Evolutionary conservation across 2,888 invertebrate genomes (phyloP).

Genomic region (Orthosia incerta): DNA sequence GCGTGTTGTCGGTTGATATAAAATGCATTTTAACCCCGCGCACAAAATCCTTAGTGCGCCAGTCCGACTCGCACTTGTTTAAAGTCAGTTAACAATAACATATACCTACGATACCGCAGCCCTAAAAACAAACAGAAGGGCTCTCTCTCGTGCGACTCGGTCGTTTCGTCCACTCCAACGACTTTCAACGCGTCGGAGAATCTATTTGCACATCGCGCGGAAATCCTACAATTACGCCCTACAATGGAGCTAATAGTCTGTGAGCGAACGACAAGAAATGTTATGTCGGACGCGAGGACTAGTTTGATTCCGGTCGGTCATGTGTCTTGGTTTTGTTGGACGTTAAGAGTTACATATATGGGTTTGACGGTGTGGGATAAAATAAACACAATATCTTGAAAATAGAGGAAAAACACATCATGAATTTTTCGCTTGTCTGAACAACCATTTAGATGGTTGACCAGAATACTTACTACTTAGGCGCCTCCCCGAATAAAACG

Average conservation of each 20-base stretch:
- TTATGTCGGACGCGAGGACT: slow-evolving; percentile 23
- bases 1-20: too few species aligned
- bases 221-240: slow-evolving; percentile 79
- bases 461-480: too few species aligned
- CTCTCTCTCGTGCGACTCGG: slow-evolving; percentile 45
- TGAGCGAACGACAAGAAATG: slow-evolving; percentile 30
- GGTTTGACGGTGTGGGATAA: not conserved
- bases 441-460: too few species aligned
- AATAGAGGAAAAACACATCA: not conserved
- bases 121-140: slow-evolving; percentile 40
- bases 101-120: not conserved
- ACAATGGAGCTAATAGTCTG: slow-evolving; percentile 62
- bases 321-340: slow-evolving; percentile 5
- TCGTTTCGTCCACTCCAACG: slow-evolving; percentile 42
- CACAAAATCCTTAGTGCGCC: too few species aligned
- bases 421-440: not conserved
- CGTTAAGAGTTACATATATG: not conserved
- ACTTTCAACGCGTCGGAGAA: slow-evolving; percentile 57
- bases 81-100: too few species aligned
- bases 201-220: slow-evolving; percentile 67
- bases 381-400: not conserved
- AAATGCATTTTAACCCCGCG: too few species aligned
- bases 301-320: slow-evolving; percentile 31
- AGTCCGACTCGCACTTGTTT: too few species aligned
- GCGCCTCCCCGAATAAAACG: too few species aligned